These are phyloP conservation scores for Hoplostethus mediterraneus DNA, from an alignment of 2,797 vertebrate genomes.

Conservation along the genomic window DNA sequence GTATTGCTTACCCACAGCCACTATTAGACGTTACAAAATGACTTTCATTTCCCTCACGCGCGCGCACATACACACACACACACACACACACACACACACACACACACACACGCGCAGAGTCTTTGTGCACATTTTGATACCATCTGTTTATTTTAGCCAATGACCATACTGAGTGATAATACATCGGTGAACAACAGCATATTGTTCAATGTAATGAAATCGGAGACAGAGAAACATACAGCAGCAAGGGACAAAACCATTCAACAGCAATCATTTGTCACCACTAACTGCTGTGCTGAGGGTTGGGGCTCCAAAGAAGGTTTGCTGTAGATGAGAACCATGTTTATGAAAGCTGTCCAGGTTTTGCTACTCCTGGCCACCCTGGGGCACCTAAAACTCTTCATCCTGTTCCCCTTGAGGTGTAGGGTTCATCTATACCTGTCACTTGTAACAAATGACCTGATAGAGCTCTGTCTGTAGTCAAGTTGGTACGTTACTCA, in stretches of 20 bases:
- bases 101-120: no score
- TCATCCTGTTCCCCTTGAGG: conserved; percentile 44
- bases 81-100: not conserved
- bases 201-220: conserved; percentile 77
- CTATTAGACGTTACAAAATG: conserved; percentile 61
- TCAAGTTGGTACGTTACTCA: conserved; percentile 42
- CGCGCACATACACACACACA: conserved; percentile 18
- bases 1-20: conserved; percentile 55
- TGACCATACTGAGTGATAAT: conserved; percentile 57
- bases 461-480: conserved; percentile 40
- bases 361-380: conserved; percentile 45
- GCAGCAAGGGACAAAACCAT: conserved; percentile 56
- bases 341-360: conserved; percentile 69
- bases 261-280: conserved; percentile 76
- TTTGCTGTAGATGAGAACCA: conserved; percentile 62
- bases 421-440: conserved; percentile 40
- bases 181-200: conserved; percentile 62
- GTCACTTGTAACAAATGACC: conserved; percentile 63
- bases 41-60: conserved; percentile 55
- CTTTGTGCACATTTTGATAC: conserved; percentile 36
- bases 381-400: conserved; percentile 48
- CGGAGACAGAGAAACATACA: conserved; percentile 50
- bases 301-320: conserved; percentile 58
- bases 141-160: conserved; percentile 73
- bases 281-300: conserved; percentile 62